A percentile compares a stretch with the other conserved stretches of the same genome.
These are phyloP conservation scores for Leptestheria dahalacensis DNA, from an alignment of 1,140 invertebrate genomes.

Conservation along the genomic window DNA sequence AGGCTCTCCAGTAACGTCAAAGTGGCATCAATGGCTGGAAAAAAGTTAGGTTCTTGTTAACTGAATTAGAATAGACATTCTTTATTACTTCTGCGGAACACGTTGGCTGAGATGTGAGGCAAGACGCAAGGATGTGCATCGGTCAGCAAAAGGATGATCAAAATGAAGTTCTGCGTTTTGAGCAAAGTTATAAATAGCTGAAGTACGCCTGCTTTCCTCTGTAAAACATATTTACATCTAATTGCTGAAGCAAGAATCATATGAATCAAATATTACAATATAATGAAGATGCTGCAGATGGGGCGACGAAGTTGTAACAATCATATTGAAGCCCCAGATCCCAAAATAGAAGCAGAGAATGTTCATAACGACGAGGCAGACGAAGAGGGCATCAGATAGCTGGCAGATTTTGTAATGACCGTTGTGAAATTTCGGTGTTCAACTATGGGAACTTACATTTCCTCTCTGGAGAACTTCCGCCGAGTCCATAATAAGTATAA, in stretches of 20 bases:
- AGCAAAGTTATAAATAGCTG: not conserved
- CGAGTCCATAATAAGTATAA: not conserved
- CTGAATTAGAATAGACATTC: too few relatives aligned
- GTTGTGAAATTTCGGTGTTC: not conserved
- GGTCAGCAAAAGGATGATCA: not conserved
- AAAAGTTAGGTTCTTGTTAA: not conserved
- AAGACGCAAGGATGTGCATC: not conserved
- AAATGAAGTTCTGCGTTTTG: not conserved
- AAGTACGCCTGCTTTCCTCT: not conserved
- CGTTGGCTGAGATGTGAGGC: not conserved
- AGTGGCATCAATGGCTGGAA: not conserved
- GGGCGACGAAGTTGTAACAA: not conserved
- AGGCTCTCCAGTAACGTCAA: not conserved
- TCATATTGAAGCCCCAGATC: slow-evolving; percentile 2
- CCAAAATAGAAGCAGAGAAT: not conserved
- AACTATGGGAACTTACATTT: not conserved
- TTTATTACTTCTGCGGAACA: not conserved
- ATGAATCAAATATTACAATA: not conserved
- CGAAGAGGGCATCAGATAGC: not conserved
- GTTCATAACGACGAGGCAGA: not conserved
- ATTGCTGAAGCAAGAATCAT: too few relatives aligned
- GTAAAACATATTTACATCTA: too few relatives aligned
- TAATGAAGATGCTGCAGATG: not conserved
- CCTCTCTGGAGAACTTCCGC: not conserved
- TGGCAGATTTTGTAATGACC: too few relatives aligned